Base-by-base conservation (phyloP, 2,113 vertebrate species). In the Tyto alba region DNA sequence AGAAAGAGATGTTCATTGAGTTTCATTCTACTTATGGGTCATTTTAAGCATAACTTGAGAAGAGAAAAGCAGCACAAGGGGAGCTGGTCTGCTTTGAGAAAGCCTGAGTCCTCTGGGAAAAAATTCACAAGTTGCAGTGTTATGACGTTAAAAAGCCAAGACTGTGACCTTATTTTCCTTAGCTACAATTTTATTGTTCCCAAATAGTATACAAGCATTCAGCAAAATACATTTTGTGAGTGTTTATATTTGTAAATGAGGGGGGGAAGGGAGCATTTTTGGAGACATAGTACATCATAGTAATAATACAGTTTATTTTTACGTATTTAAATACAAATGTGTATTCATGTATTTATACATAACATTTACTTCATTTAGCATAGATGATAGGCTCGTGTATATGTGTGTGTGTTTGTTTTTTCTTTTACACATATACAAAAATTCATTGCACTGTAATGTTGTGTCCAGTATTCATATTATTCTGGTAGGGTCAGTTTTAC, bases 11-110 rank as follows among this genome's bases (percentile, higher is more conserved):
- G 69, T 95, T 97, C 95, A 93, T 79, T 60, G 55, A 79, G 48
- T 82, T 59, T 97, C 79, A 66, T 55, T 90, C 67, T 57, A 60
- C 96, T 93, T 93, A 52, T 87, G 79, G 84, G 81, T 88, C 52
- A 63, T 88, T 97, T 96, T 92, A 89, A 97, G 94, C 47, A 95
- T 94, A 97, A 88, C 78, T 86, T 82, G 82, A 91, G 81, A 81
- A 93, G 45, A 69, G 47, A 78, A 87, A 97, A 93, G 72, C 23
- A 69, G 93, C 74, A 81, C 56, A 89, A 82, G 50, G 74, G 88
- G 53, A 94, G 48, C 36, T 95, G 32, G 74, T 94, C 77, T 79
- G 53, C 86, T 92, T 29, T 82, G 38, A 88, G 77, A n/a, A 95
- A 89, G 22, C 74, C 68, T 53, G 62, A 80, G 41, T 62, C 4